phyloP scores from a whole-genome alignment of 37 sponge, comb jelly and placozoan genomes.

The Tethya wilhelma region DNA sequence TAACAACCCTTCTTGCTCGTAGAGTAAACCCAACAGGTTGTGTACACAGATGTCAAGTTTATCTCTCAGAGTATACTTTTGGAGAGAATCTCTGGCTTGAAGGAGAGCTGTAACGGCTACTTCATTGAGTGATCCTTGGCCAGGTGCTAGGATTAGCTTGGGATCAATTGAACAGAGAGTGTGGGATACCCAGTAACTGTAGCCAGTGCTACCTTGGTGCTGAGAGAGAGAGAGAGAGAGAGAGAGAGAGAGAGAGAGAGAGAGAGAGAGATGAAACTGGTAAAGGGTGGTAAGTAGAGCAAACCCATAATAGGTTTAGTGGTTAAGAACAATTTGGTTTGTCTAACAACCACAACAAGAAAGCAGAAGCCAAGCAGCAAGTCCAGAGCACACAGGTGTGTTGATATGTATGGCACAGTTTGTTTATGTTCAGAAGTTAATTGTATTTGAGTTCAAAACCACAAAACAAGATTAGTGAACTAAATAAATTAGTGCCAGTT shows the following conservation, averaged over 20 bases:
- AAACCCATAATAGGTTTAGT: too few relatives aligned
- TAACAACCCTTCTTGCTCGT: slow-evolving; percentile 67
- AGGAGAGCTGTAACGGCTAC: slow-evolving; percentile 46
- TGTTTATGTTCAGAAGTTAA: too few relatives aligned
- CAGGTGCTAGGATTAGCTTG: slow-evolving; percentile 20
- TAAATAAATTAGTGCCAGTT: too few relatives aligned
- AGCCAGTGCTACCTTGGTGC: slow-evolving; percentile 68
- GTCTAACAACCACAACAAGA: too few relatives aligned
- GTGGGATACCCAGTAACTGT: slow-evolving; percentile 84
- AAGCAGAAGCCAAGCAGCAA: too few relatives aligned
- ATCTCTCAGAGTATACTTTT: slow-evolving; percentile 43
- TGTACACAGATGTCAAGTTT: slow-evolving; percentile 34
- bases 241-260: not conserved
- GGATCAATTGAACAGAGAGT: slow-evolving; percentile 43
- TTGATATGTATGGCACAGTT: too few relatives aligned
- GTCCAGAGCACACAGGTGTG: too few relatives aligned
- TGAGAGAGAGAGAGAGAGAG: slow-evolving; percentile 16
- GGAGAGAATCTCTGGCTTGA: slow-evolving; percentile 69
- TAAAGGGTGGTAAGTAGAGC: too few relatives aligned
- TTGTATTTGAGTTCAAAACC: too few relatives aligned
- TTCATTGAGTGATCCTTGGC: slow-evolving; percentile 14
- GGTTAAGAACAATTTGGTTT: too few relatives aligned
- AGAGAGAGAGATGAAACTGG: not conserved
- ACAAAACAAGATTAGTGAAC: too few relatives aligned
- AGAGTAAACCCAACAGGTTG: slow-evolving; percentile 77